These are phyloP conservation scores for Choristoneura fumiferana DNA, from an alignment of 1,140 invertebrate genomes.

Conservation along the genomic window DNA sequence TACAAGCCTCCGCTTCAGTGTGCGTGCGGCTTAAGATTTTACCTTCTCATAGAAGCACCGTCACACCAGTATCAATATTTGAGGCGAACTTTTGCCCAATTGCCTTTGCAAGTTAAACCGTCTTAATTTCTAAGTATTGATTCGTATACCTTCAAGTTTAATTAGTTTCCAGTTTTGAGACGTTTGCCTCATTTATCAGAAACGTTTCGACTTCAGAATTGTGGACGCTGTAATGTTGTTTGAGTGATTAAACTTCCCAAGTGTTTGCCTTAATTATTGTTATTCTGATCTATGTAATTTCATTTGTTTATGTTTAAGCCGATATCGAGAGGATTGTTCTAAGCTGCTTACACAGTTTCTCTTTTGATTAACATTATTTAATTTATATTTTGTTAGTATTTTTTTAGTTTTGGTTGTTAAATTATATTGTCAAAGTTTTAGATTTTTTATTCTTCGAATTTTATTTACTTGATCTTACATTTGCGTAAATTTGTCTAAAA, in stretches of 20 bases:
- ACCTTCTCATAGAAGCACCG: slow-evolving; percentile 24
- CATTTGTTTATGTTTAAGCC: background rate
- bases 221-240: slow-evolving; percentile 8
- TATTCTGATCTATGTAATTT: slow-evolving; percentile 2
- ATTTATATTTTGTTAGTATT: too few species aligned
- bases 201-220: slow-evolving; percentile 5
- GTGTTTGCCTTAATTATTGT: slow-evolving; percentile 18
- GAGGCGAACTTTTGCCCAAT: slow-evolving; percentile 65
- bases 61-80: slow-evolving; percentile 57
- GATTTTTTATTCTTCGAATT: too few species aligned
- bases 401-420: too few species aligned
- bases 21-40: slow-evolving; percentile 19
- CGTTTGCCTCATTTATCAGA: slow-evolving; percentile 60
- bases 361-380: too few species aligned
- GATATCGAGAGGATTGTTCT: background rate
- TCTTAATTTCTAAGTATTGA: slow-evolving; percentile 74
- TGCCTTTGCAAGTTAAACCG: slow-evolving; percentile 62
- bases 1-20: background rate
- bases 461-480: too few species aligned
- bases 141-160: slow-evolving; percentile 59
- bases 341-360: background rate
- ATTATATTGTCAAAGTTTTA: too few species aligned
- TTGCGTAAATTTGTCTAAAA: too few species aligned
- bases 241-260: slow-evolving; percentile 15
- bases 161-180: slow-evolving; percentile 65